These are phyloP conservation scores for Eunapius fragilis DNA, from an alignment of 37 sponge, comb jelly and placozoan species.

Conservation along the genomic window DNA sequence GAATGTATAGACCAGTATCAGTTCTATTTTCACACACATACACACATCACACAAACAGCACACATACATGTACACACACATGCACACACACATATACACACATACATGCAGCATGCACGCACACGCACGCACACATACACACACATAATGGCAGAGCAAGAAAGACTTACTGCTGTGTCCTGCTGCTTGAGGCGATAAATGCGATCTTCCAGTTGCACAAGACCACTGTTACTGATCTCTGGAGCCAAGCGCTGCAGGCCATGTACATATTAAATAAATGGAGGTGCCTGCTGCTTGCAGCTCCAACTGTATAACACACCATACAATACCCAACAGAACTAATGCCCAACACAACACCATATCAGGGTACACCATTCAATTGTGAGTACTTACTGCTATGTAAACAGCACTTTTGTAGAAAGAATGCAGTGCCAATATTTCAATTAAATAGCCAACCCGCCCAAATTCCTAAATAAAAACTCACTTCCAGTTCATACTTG, in stretches of 20 bases:
- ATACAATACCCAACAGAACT: too few species aligned
- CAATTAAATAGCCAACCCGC: background rate
- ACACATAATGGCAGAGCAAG: background rate
- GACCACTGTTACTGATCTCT: constrained; percentile 22
- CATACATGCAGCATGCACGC: background rate
- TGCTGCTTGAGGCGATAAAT: constrained; percentile 57
- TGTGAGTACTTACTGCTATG: too few species aligned
- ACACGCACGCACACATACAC: too few species aligned
- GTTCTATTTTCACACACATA: background rate
- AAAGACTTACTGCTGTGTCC: constrained; percentile 61
- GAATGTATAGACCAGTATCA: background rate
- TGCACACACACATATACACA: background rate
- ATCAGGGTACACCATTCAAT: too few species aligned
- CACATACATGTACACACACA: too few species aligned
- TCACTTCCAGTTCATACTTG: constrained; percentile 36
- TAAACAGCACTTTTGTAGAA: too few species aligned
- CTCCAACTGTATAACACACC: too few species aligned
- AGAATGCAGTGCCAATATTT: too few species aligned
- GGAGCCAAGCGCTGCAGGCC: constrained; percentile 31
- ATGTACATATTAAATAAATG: background rate
- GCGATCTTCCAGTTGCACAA: constrained; percentile 43
- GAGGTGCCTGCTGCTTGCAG: background rate
- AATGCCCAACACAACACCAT: background rate
- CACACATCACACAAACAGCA: background rate
- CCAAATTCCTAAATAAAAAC: background rate